phyloP scores from a whole-genome alignment of 1,140 invertebrate species.

The Pentalonia nigronervosa region DNA sequence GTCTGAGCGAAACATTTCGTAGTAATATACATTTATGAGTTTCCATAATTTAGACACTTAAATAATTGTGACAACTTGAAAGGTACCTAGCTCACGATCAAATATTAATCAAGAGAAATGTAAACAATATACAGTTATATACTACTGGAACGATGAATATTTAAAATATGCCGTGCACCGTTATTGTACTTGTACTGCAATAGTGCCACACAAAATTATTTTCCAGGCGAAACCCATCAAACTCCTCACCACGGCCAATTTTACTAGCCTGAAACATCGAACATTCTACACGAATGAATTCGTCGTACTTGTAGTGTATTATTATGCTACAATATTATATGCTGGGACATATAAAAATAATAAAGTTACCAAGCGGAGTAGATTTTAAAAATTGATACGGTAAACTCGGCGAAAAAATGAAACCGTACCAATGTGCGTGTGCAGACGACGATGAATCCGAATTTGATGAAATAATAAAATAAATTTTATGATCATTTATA shows the following conservation, averaged over 20 bases:
- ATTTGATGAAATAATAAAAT: no score
- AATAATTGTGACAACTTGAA: constrained; percentile 24
- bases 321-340: background rate
- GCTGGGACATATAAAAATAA: background rate
- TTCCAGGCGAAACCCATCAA: background rate
- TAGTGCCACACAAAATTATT: background rate
- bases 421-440: background rate
- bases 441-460: background rate
- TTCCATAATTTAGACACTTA: background rate
- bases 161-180: background rate
- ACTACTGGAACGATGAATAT: background rate
- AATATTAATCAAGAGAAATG: constrained; percentile 14
- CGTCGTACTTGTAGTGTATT: background rate
- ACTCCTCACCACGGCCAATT: background rate
- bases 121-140: background rate
- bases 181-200: background rate
- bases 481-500: no score
- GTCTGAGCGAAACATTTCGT: background rate
- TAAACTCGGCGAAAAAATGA: background rate
- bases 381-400: background rate
- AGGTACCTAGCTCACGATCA: background rate
- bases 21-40: constrained; percentile 14
- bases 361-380: background rate
- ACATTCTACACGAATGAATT: background rate
- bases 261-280: background rate